Evolutionary conservation across 2,888 invertebrate species (phyloP).

Genomic region (Dioctria linearis): DNA sequence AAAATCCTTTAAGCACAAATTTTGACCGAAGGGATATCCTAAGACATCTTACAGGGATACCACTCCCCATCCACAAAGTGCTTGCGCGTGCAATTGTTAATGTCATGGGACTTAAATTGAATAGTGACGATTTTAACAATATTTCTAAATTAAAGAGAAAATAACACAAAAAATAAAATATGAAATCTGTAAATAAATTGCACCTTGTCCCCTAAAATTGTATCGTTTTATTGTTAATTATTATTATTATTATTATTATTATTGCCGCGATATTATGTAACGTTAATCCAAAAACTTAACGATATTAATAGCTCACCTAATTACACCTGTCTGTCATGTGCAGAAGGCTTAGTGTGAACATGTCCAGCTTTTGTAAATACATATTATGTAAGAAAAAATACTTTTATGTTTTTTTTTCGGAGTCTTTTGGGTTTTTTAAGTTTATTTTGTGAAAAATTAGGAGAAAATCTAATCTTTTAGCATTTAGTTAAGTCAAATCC

Average conservation of each 20-base stretch:
- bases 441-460: constrained; percentile 20
- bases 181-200: constrained; percentile 21
- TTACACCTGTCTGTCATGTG: background rate
- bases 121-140: constrained; percentile 12
- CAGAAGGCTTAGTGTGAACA: constrained; percentile 3
- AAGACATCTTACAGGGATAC: too few relatives aligned
- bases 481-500: constrained; percentile 26
- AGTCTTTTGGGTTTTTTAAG: background rate
- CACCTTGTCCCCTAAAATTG: background rate
- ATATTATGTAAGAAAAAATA: too few relatives aligned
- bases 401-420: background rate
- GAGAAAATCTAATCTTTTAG: constrained; percentile 27
- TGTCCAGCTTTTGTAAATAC: constrained; percentile 25
- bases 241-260: background rate
- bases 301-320: background rate
- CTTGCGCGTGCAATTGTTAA: constrained; percentile 39
- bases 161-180: constrained; percentile 29
- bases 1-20: too few relatives aligned
- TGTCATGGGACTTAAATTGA: background rate
- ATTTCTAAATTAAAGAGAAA: constrained; percentile 26
- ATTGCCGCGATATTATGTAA: constrained; percentile 24
- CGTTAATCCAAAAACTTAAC: constrained; percentile 19
- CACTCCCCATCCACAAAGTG: constrained; percentile 8
- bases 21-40: too few relatives aligned
- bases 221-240: constrained; percentile 39